Evolutionary conservation across 2,888 invertebrate genomes (phyloP), one percentile per base, ranked within the genome.

Genomic region (Zaprionus lineosus): DNA sequence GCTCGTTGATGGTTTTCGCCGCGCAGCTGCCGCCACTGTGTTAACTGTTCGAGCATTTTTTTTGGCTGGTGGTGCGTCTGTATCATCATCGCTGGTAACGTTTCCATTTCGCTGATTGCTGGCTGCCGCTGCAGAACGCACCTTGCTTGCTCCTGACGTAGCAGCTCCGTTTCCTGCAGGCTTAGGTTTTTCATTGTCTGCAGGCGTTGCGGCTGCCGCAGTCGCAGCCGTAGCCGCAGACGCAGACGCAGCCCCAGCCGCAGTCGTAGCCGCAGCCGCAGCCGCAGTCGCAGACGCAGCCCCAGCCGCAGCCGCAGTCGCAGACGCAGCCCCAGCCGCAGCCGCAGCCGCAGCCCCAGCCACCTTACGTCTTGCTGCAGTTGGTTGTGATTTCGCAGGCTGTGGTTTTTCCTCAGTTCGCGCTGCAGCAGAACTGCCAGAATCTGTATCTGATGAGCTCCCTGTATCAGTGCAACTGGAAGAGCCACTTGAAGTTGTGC

Each of bases 401-500:
- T 70, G 88, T 88, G 19, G 87, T 56, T 87, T 87, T 31, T 81
- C 91, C 29, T 90, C 91, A 52, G 69, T 48, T 9, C 52, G 56
- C 1, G 59, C 43, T 12, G 89, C 90, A 0, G 91, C 92, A 1
- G 77, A 64, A 3, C 86, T 86, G 55, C 91, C 93, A 0, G 94
- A 93, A 65, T 95, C 95, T 0, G 93, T 93, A 70, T 94, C 95
- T 0, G 93, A 93, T 1, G 89, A 87, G 40, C 84, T 84, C 37
- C 87, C 81, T 0, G 84, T 74, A 7, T 93, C 94, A 0, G 94
- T 94, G 50, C 93, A 93, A 60, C 93, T 93, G 0, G 94, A 93
- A 56, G 93, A 93, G 28, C 93, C 94, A 76, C 94, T 94, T 0
- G 93, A 91, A 1, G 92, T 91, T 0, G 92, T 91, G 77, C 92